These are phyloP conservation scores for Euura lappo DNA, from an alignment of 1,140 invertebrate genomes.

Conservation along the genomic window DNA sequence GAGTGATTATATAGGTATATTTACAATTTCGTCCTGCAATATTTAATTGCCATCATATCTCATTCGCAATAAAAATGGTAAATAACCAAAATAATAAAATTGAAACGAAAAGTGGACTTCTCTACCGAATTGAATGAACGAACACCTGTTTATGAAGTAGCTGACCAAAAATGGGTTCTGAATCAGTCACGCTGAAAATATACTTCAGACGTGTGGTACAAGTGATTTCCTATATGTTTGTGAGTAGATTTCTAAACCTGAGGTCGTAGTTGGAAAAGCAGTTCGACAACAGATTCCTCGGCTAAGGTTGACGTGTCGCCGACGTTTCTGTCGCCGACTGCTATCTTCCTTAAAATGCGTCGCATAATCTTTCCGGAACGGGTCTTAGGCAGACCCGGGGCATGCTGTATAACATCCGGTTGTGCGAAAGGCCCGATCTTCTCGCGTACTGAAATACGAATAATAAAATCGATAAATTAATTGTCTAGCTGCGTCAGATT, in stretches of 20 bases:
- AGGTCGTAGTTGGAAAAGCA: slow-evolving; percentile 74
- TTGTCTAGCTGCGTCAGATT: not conserved
- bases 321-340: slow-evolving; percentile 83
- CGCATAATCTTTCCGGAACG: slow-evolving; percentile 99
- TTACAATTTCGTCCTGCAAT: no score
- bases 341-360: slow-evolving; percentile 91
- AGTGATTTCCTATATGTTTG: not conserved
- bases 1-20: no score
- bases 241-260: slow-evolving; percentile 39
- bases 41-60: no score
- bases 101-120: no score
- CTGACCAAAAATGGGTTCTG: no score
- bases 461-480: slow-evolving; percentile 14
- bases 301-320: slow-evolving; percentile 94
- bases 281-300: slow-evolving; percentile 83
- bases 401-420: slow-evolving; percentile 93
- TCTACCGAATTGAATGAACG: no score
- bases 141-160: no score
- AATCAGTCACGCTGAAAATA: no score
- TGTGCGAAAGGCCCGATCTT: slow-evolving; percentile 96
- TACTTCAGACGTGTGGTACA: not conserved
- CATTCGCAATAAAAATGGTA: no score
- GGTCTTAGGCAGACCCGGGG: slow-evolving; percentile 93
- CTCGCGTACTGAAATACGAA: slow-evolving; percentile 73
- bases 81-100: no score